Base-by-base conservation (phyloP, 2,113 vertebrate species). In the Phyllostomus discolor region DNA sequence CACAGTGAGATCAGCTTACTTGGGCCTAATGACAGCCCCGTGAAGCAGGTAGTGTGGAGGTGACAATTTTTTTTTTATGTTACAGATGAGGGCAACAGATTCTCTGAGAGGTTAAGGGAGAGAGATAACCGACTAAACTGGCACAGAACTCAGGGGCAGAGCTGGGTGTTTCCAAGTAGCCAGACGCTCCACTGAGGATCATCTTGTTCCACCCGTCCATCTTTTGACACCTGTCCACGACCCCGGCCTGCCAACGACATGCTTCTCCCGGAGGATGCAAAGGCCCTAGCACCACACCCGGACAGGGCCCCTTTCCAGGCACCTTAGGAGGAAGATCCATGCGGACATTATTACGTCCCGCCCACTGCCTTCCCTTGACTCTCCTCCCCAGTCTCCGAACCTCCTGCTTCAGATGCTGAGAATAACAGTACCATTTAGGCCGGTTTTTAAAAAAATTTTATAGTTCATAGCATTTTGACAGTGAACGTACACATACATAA, bases 391-490 rank as follows among this genome's bases (percentile, higher is more conserved):
- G 17, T 73, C 41, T 95, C 33, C n/a, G 26, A 91, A 83, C 79
- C 57, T 57, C 31, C 72, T 19, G 4, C 43, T 31, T 26, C 41
- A 69, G 14, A 76, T 43, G 4, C 7, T 72, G 28, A 17, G n/a
- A 57, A 33, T 33, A 91, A 73, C 5, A 52, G 38, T 31, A 59
- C 1, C 26, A 19, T 59, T n/a, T 79, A 12, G 28, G 50, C 17
- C 24, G 85, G 31, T 62, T 62, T 62, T 62, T 62, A n/a, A n/a
- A n/a, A 38, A 85, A 38, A 85, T 57, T 95, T 95, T 50, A 8
- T 48, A 79, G 86, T 87, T 89, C 66, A 94, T 26, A 50, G 75
- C 84, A 64, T 84, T 95, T 88, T 91, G 76, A 86, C 76, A 43
- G 50, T 35, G 22, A 35, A 76, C 33, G 79, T 24, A 85, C 73